phyloP scores from a whole-genome alignment of 1,140 invertebrate species.

The Apis laboriosa region DNA sequence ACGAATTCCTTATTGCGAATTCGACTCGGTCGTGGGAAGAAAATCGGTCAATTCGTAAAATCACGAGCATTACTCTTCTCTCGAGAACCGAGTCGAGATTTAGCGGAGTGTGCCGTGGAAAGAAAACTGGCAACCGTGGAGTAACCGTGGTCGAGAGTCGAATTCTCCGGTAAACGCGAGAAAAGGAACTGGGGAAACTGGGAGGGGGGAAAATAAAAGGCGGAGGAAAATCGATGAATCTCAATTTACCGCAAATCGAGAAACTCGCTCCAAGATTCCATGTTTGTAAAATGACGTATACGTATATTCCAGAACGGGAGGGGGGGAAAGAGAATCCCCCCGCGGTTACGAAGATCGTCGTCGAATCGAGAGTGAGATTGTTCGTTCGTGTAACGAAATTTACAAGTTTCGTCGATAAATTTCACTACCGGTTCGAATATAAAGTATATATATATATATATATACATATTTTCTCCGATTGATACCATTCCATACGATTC shows the following conservation, averaged over 20 bases:
- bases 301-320: too few relatives aligned
- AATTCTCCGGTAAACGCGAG: background rate
- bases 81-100: slow-evolving; percentile 34
- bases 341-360: too few relatives aligned
- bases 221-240: background rate
- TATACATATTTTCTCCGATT: too few relatives aligned
- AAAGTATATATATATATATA: too few relatives aligned
- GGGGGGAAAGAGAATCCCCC: too few relatives aligned
- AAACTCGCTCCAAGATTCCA: background rate
- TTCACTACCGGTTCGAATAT: too few relatives aligned
- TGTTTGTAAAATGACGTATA: background rate
- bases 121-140: slow-evolving; percentile 21
- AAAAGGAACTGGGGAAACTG: background rate
- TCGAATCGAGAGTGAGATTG: too few relatives aligned
- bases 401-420: too few relatives aligned
- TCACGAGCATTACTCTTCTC: slow-evolving; percentile 36
- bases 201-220: background rate
- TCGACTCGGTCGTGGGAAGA: slow-evolving; percentile 38
- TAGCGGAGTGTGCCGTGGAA: slow-evolving; percentile 30
- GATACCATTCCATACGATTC: too few relatives aligned
- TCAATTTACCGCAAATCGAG: background rate
- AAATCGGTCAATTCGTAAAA: slow-evolving; percentile 52
- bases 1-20: slow-evolving; percentile 44
- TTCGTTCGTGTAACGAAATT: too few relatives aligned
- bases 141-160: background rate